Percentiles rank a stretch among this genome's conserved stretches.
These are phyloP conservation scores for Villa cingulata DNA, from an alignment of 2,888 invertebrate species.

Conservation along the genomic window DNA sequence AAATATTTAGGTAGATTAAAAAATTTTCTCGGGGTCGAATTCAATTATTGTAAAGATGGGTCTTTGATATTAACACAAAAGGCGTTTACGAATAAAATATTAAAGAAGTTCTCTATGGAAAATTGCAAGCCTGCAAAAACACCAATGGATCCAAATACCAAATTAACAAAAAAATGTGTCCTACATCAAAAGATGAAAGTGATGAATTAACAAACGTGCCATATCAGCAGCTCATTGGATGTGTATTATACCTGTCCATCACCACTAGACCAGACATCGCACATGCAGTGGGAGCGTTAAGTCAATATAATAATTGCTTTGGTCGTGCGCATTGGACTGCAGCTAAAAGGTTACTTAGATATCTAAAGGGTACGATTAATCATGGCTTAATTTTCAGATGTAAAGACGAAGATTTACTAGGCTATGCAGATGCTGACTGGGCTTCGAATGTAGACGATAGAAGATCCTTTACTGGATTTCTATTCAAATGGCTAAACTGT, in stretches of 20 bases:
- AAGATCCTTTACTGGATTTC: too few species aligned
- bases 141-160: constrained; percentile 1
- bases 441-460: too few species aligned
- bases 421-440: too few species aligned
- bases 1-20: neutral
- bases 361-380: too few species aligned
- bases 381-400: too few species aligned
- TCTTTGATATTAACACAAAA: too few species aligned
- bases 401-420: too few species aligned
- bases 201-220: constrained; percentile 1
- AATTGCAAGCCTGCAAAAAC: neutral
- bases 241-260: constrained; percentile 5
- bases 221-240: neutral
- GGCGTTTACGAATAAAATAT: too few species aligned
- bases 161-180: neutral
- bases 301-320: constrained; percentile 2
- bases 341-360: neutral
- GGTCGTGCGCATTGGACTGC: constrained; percentile 3
- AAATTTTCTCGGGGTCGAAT: constrained; percentile 1
- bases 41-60: too few species aligned
- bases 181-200: too few species aligned
- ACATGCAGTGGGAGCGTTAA: constrained; percentile 3
- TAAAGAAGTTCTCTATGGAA: too few species aligned
- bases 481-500: too few species aligned
- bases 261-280: constrained; percentile 6